These are phyloP conservation scores for Babylonia areolata DNA, from an alignment of 1,140 invertebrate species.

Conservation along the genomic window DNA sequence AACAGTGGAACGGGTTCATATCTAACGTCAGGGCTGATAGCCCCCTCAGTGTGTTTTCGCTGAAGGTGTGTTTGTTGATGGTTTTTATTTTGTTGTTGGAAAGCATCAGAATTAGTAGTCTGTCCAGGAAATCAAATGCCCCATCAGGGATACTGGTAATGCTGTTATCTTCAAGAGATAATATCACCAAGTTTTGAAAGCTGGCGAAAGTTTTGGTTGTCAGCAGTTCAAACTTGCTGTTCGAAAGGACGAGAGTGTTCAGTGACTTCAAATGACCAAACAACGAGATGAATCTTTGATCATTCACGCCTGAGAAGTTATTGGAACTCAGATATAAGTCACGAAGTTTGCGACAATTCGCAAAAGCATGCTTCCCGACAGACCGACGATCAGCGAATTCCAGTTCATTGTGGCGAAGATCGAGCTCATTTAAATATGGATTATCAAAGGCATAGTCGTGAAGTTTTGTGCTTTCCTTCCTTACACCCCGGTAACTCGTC, in stretches of 20 bases:
- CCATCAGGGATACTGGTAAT: slow-evolving; percentile 2
- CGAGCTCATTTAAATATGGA: neutral
- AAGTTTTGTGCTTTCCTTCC: neutral
- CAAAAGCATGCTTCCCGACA: neutral
- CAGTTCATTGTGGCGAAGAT: neutral
- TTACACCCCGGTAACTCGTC: neutral
- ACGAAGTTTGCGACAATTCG: neutral
- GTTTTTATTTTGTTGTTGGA: neutral
- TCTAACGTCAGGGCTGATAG: slow-evolving; percentile 5
- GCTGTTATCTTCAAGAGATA: neutral
- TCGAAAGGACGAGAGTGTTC: neutral
- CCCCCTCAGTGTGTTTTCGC: neutral
- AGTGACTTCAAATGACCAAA: neutral
- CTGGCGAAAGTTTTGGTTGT: neutral
- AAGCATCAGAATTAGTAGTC: neutral
- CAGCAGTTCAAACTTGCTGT: neutral
- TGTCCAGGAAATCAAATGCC: slow-evolving; percentile 11
- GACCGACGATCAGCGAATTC: neutral
- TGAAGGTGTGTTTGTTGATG: neutral
- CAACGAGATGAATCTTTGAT: neutral
- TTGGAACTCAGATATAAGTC: neutral
- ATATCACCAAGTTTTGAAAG: neutral
- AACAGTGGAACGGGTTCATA: slow-evolving; percentile 31
- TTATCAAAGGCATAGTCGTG: neutral
- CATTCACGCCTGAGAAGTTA: neutral